phyloP scores from a whole-genome alignment of 1,140 invertebrate genomes.

The Maniola jurtina region DNA sequence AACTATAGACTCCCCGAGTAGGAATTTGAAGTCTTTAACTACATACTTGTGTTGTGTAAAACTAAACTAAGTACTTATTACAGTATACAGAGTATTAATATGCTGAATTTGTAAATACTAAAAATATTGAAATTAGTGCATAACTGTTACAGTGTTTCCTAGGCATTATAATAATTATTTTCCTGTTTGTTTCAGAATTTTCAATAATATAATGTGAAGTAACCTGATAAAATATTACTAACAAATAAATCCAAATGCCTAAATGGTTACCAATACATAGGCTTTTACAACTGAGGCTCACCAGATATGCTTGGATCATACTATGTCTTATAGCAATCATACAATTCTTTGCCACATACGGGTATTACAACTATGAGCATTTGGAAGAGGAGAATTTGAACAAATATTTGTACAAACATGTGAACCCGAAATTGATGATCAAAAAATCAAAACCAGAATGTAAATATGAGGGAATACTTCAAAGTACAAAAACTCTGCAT shows the following conservation, averaged over 20 bases:
- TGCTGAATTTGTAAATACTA: too few species aligned
- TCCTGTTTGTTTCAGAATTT: background rate
- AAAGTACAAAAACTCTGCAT: constrained; percentile 35
- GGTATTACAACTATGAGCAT: constrained; percentile 51
- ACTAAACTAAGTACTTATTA: too few species aligned
- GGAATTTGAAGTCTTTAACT: too few species aligned
- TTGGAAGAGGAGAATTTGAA: constrained; percentile 42
- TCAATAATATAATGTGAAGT: constrained; percentile 2
- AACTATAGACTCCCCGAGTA: too few species aligned
- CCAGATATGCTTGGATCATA: constrained; percentile 31
- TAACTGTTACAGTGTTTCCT: too few species aligned
- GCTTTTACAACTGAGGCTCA: constrained; percentile 42
- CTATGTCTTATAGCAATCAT: constrained; percentile 45
- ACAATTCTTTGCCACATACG: constrained; percentile 47
- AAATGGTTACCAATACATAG: constrained; percentile 48
- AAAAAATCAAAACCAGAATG: constrained; percentile 48
- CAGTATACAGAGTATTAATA: too few species aligned
- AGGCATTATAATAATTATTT: background rate
- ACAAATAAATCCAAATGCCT: constrained; percentile 43
- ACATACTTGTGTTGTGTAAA: too few species aligned
- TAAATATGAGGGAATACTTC: constrained; percentile 50
- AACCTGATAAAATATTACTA: background rate
- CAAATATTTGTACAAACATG: constrained; percentile 44
- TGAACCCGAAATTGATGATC: constrained; percentile 45
- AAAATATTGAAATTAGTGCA: too few species aligned